Evolutionary conservation across 2,888 invertebrate genomes (phyloP), one percentile per base, ranked within the genome.

Genomic region (Pyrrhopygopsis socrates): DNA sequence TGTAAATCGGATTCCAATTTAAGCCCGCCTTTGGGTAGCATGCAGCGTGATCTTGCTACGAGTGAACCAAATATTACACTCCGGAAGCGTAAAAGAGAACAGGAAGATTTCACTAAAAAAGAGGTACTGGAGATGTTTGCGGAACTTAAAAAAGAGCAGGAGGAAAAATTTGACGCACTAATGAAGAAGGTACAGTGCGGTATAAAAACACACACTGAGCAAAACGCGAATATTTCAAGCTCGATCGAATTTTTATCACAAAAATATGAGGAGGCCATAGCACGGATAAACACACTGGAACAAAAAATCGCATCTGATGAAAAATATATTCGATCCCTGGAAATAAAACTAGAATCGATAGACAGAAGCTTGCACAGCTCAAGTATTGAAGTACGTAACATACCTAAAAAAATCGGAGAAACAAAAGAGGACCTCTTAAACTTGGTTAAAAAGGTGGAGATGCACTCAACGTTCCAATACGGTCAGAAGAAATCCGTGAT

Each of bases 101-200:
- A 60, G 13, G 60, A 13, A 2, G 27, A 27, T 11, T 27, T 60
- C 27, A 60, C 60, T 3, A 60, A n/a, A n/a, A 27, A 24, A 0
- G 60, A 60, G n/a, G 60, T 60, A 1, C 2, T 60, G 13, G 27
- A 27, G 13, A 60, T 60, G 60, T 27, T 60, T 60, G 9, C 60
- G 13, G 27, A 24, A 1, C 27, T 27, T 2, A 60, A 24, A 11
- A 15, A 24, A 2, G 60, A 60, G 13, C 60, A 60, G n/a, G 60
- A 60, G 8, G 27, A 73, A 34, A 54, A 73, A 73, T 73, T 73
- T 1, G 5, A 30, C 0, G 73, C 73, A 11, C 54, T 73, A 1
- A 73, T 73, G 73, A 54, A 27, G n/a, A 73, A 73, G 54, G 11
- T 73, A 2, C 30, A 73, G 8, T 54, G 27, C 27, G 60, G 60